These are phyloP conservation scores for Anseranas semipalmata DNA, from an alignment of 2,113 vertebrate species.

Conservation along the genomic window DNA sequence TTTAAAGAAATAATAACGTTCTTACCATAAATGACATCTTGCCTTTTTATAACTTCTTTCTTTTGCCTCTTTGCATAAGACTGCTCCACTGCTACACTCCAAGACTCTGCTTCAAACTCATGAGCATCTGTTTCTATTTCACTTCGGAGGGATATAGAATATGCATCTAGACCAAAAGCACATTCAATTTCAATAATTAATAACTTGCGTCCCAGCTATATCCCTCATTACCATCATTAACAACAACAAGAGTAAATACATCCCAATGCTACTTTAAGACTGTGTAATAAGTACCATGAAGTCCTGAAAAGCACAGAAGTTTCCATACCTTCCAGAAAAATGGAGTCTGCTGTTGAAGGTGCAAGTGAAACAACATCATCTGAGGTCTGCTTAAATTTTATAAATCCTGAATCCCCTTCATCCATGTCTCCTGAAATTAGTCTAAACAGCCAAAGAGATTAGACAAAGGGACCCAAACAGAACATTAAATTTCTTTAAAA, in stretches of 20 bases:
- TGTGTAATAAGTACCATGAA: not conserved
- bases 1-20: not conserved
- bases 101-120: conserved; percentile 92
- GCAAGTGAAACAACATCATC: conserved; percentile 87
- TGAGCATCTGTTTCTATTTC: conserved; percentile 89
- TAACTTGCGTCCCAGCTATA: not conserved
- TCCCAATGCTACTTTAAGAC: not conserved
- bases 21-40: conserved; percentile 96
- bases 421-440: conserved; percentile 91
- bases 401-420: conserved; percentile 83
- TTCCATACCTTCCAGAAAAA: conserved; percentile 89
- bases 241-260: not conserved
- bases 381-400: conserved; percentile 78
- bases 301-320: not conserved
- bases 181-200: not conserved
- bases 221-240: not conserved
- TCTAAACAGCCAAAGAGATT: conserved; percentile 74
- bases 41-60: conserved; percentile 86
- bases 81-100: conserved; percentile 91
- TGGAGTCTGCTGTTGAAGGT: conserved; percentile 83
- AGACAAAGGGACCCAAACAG: not conserved
- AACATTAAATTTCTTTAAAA: not conserved
- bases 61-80: conserved; percentile 83
- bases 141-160: conserved; percentile 79
- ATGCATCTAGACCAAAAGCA: conserved; percentile 79